Percentiles rank a stretch among this genome's conserved stretches.
phyloP scores from a whole-genome alignment of 2,113 vertebrate genomes.

The Rutilus rutilus region DNA sequence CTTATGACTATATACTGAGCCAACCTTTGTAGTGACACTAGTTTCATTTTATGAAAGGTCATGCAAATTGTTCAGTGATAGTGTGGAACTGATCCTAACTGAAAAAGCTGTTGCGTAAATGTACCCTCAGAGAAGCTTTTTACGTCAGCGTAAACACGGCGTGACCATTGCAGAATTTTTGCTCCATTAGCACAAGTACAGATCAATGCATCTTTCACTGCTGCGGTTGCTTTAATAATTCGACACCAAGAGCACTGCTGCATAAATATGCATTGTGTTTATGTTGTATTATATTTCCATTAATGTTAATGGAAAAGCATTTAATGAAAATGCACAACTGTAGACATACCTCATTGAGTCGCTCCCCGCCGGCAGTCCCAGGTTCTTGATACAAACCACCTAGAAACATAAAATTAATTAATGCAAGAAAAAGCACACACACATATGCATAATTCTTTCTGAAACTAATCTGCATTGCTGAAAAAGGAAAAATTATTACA shows the following conservation, averaged over 20 bases:
- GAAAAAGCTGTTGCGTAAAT: not conserved
- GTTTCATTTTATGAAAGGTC: conserved; percentile 8
- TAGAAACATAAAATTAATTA: conserved; percentile 62
- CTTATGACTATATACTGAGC: conserved; percentile 7
- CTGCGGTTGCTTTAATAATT: not conserved
- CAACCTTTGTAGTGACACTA: not conserved
- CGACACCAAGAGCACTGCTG: not conserved
- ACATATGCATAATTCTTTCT: not conserved
- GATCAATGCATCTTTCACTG: not conserved
- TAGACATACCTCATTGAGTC: conserved; percentile 79
- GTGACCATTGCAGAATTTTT: not conserved
- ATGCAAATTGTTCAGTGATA: not conserved
- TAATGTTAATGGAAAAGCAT: not conserved
- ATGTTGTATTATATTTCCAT: not conserved
- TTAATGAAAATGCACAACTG: not conserved
- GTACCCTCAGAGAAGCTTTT: conserved; percentile 6
- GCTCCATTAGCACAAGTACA: not conserved
- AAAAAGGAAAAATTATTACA: not conserved
- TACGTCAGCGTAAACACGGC: not conserved
- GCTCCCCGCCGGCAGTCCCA: conserved; percentile 75
- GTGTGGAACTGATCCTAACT: not conserved
- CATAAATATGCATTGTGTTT: not conserved
- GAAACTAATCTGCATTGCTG: not conserved
- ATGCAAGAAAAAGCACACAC: not conserved
- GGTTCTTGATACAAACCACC: conserved; percentile 81